Conservation (phyloP, 2,113 vertebrate species). For the Etia nguti region DNA sequence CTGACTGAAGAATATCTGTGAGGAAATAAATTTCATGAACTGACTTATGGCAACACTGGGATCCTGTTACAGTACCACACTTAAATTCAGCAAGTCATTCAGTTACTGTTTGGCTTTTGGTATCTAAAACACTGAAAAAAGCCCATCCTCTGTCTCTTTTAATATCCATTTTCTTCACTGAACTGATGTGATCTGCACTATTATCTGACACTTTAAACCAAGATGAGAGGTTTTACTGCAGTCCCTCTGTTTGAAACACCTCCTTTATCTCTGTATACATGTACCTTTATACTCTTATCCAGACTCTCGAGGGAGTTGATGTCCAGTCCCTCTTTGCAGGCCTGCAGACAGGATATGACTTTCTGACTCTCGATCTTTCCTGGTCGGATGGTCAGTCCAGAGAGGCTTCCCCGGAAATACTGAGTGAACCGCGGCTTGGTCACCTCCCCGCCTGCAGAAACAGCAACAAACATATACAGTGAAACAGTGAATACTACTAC, state of each 20-base stretch:
- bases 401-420: constrained; percentile 92
- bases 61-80: not conserved
- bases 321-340: constrained; percentile 97
- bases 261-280: not conserved
- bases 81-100: fast-evolving
- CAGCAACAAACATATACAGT: not conserved
- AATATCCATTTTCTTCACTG: not conserved
- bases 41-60: not conserved
- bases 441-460: constrained; percentile 86
- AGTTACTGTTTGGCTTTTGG: not conserved
- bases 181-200: not conserved
- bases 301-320: constrained; percentile 93
- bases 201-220: not conserved
- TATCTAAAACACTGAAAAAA: not conserved
- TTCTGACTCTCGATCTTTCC: constrained; percentile 97
- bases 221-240: not conserved
- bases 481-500: not conserved
- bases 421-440: constrained; percentile 91
- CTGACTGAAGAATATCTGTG: not conserved
- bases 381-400: constrained; percentile 89
- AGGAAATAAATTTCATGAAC: not conserved
- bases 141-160: not conserved
- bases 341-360: constrained; percentile 96
- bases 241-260: not conserved
- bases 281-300: constrained; percentile 91